These are phyloP conservation scores for Drosophila parthenogenetica DNA, from an alignment of 2,888 invertebrate species.

Conservation along the genomic window DNA sequence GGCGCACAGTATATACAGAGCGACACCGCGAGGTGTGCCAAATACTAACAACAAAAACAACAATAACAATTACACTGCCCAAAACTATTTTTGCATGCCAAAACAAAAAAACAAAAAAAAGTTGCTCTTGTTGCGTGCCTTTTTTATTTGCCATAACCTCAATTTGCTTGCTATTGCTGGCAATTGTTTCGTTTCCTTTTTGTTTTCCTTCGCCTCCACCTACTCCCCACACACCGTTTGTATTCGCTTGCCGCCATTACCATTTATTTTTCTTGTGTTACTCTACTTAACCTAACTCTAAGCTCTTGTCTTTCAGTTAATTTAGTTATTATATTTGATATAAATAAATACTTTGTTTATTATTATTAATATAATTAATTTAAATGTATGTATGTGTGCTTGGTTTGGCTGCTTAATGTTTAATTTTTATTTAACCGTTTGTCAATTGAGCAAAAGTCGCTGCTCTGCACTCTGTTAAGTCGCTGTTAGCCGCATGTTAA, in stretches of 20 bases:
- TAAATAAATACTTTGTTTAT: constrained; percentile 12
- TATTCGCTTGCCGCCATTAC: neutral
- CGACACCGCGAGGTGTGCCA: constrained; percentile 84
- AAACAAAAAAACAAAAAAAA: neutral
- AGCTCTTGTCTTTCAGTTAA: constrained; percentile 10
- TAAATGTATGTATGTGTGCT: neutral
- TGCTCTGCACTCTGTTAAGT: constrained; percentile 15
- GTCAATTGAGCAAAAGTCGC: neutral
- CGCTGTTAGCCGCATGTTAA: constrained; percentile 32
- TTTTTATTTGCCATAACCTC: constrained; percentile 4
- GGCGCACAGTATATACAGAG: constrained; percentile 83
- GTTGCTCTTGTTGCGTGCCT: constrained; percentile 36
- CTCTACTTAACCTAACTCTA: constrained; percentile 13
- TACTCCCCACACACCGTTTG: neutral
- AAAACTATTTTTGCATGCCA: constrained; percentile 43
- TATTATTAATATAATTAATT: neutral
- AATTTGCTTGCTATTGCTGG: neutral
- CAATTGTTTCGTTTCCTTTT: constrained; percentile 1
- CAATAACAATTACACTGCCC: constrained; percentile 45
- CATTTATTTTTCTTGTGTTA: neutral
- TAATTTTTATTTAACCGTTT: neutral
- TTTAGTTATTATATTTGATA: constrained; percentile 2
- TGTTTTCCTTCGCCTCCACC: constrained; percentile 12
- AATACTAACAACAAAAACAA: constrained; percentile 32
- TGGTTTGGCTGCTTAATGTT: constrained; percentile 4